These are phyloP conservation scores for Sipha flava DNA, from an alignment of 1,140 invertebrate species.

Conservation along the genomic window DNA sequence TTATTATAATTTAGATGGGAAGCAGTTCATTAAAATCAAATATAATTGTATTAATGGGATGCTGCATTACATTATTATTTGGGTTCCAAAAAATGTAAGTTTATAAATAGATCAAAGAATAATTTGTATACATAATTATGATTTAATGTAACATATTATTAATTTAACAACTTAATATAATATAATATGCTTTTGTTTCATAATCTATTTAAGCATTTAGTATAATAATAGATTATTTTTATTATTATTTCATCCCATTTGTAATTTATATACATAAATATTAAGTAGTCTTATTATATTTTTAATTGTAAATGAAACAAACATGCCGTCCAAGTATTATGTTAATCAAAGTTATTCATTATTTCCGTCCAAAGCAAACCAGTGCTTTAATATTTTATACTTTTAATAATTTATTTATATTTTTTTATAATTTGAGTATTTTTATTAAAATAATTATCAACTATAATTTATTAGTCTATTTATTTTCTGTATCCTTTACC, in stretches of 20 bases:
- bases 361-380: no score
- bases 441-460: no score
- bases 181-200: no score
- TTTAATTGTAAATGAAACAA: neutral
- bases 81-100: neutral
- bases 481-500: no score
- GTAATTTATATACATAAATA: neutral
- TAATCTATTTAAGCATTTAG: neutral
- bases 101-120: neutral
- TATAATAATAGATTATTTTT: neutral
- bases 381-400: no score
- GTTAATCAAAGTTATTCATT: neutral
- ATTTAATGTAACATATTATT: neutral
- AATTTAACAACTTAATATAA: no score
- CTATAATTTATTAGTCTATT: no score
- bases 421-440: no score
- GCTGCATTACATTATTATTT: neutral
- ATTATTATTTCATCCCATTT: neutral
- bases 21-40: constrained; percentile 32
- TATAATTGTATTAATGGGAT: neutral
- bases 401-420: no score
- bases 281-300: neutral
- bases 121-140: neutral
- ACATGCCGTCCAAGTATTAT: neutral
- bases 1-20: constrained; percentile 21